These are phyloP conservation scores for Apamea monoglypha DNA, from an alignment of 2,888 invertebrate genomes.

Conservation along the genomic window DNA sequence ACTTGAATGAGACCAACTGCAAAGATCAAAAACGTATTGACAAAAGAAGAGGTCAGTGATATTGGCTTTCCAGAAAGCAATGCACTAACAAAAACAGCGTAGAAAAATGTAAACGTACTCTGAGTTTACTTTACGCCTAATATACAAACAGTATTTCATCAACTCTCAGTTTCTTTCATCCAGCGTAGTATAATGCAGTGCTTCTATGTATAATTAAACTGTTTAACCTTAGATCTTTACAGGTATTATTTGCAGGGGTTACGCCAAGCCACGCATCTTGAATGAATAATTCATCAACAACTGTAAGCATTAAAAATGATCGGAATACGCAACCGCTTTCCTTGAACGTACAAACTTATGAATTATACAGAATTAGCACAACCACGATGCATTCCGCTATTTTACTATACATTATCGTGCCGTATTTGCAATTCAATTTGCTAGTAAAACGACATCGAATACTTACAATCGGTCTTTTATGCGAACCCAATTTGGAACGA, in stretches of 20 bases:
- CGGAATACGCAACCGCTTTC: slow-evolving; percentile 73
- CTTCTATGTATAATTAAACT: slow-evolving; percentile 25
- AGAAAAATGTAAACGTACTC: slow-evolving; percentile 2
- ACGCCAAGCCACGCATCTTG: slow-evolving; percentile 70
- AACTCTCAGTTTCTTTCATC: slow-evolving; percentile 17
- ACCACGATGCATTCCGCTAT: slow-evolving; percentile 57
- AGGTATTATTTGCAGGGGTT: slow-evolving; percentile 66
- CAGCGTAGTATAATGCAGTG: slow-evolving; percentile 14
- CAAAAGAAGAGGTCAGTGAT: not conserved
- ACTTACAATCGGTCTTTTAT: slow-evolving; percentile 31
- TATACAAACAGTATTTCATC: slow-evolving; percentile 21
- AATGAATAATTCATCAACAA: slow-evolving; percentile 78
- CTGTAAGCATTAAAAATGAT: slow-evolving; percentile 74
- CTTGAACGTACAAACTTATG: slow-evolving; percentile 65
- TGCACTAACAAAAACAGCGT: not conserved
- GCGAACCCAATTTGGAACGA: slow-evolving; percentile 38
- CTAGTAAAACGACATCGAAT: slow-evolving; percentile 34
- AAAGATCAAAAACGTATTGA: not conserved
- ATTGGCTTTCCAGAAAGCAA: slow-evolving; percentile 5
- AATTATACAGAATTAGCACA: slow-evolving; percentile 59
- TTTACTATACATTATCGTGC: slow-evolving; percentile 47
- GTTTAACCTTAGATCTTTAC: slow-evolving; percentile 61
- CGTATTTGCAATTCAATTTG: slow-evolving; percentile 52
- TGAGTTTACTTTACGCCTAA: slow-evolving; percentile 12
- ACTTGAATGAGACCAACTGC: not conserved